phyloP scores from a whole-genome alignment of 2,113 vertebrate genomes.

The Hyaena hyaena region DNA sequence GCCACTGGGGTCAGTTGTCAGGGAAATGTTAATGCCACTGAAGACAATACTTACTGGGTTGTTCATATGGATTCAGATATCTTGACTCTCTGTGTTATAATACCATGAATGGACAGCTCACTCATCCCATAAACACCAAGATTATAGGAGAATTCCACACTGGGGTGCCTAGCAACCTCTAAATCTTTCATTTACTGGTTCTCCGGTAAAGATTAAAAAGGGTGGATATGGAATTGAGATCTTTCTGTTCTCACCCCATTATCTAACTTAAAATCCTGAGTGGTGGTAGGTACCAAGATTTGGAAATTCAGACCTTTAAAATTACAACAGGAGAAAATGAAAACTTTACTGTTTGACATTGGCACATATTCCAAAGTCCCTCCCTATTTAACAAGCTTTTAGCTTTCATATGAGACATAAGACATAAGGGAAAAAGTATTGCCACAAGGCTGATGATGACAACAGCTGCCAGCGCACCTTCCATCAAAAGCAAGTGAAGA shows the following conservation, averaged over 20 bases:
- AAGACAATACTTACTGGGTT: neutral
- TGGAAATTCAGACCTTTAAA: conserved; percentile 57
- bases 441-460: conserved; percentile 91
- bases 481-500: conserved; percentile 88
- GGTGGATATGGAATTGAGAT: conserved; percentile 38
- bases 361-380: conserved; percentile 86
- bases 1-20: neutral
- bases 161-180: neutral
- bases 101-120: conserved; percentile 8
- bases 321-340: conserved; percentile 86
- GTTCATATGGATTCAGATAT: conserved; percentile 3
- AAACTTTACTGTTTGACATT: conserved; percentile 87
- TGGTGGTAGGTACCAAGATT: conserved; percentile 39
- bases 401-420: conserved; percentile 87
- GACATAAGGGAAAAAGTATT: conserved; percentile 88
- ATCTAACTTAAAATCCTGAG: conserved; percentile 67
- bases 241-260: conserved; percentile 46
- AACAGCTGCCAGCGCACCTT: conserved; percentile 90
- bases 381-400: conserved; percentile 90
- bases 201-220: conserved; percentile 49
- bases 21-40: neutral
- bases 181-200: conserved; percentile 43
- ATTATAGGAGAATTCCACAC: conserved; percentile 25
- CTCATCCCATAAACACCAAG: conserved; percentile 19
- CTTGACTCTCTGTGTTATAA: conserved; percentile 47